A percentile compares a stretch with the other conserved stretches of the same genome.
Conservation (phyloP, 2,797 vertebrate species). For the Gallinago nigripennis region DNA sequence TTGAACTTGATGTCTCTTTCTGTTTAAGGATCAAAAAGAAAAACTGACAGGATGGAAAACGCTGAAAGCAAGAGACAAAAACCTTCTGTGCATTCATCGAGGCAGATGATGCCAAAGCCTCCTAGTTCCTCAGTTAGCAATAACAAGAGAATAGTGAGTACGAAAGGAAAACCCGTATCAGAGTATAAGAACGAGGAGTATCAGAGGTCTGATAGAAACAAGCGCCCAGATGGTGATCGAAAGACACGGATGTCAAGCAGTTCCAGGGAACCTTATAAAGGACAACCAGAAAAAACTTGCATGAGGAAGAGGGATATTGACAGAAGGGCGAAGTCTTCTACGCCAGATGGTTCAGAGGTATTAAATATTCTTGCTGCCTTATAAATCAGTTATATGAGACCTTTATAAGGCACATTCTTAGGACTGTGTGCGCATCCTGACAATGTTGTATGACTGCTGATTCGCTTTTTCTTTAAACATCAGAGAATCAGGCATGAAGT, state of each 20-base stretch:
- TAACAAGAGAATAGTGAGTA: slow-evolving; percentile 83
- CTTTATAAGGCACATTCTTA: slow-evolving; percentile 47
- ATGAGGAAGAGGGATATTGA: slow-evolving; percentile 84
- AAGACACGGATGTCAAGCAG: slow-evolving; percentile 80
- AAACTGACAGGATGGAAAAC: slow-evolving; percentile 87
- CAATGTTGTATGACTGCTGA: slow-evolving; percentile 71
- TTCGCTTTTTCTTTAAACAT: slow-evolving; percentile 80
- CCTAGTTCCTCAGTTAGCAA: slow-evolving; percentile 80
- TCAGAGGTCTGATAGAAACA: slow-evolving; percentile 83
- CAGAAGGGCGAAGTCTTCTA: slow-evolving; percentile 83
- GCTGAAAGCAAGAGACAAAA: slow-evolving; percentile 89
- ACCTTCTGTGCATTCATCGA: slow-evolving; percentile 82
- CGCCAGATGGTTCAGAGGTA: slow-evolving; percentile 85
- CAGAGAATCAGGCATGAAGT: slow-evolving; percentile 83
- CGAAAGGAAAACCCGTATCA: slow-evolving; percentile 79
- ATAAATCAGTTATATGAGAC: slow-evolving; percentile 68
- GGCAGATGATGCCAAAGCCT: slow-evolving; percentile 85
- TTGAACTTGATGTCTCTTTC: slow-evolving; percentile 27
- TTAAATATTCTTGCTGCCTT: slow-evolving; percentile 75
- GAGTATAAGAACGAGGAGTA: slow-evolving; percentile 89
- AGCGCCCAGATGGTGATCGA: slow-evolving; percentile 80
- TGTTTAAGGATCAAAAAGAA: slow-evolving; percentile 91
- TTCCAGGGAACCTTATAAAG: slow-evolving; percentile 82
- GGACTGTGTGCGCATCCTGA: slow-evolving; percentile 64
- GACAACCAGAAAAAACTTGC: slow-evolving; percentile 80